Percentiles rank a stretch among this genome's conserved stretches.
These are phyloP conservation scores for Spialia ferax DNA, from an alignment of 2,888 invertebrate genomes.

Conservation along the genomic window DNA sequence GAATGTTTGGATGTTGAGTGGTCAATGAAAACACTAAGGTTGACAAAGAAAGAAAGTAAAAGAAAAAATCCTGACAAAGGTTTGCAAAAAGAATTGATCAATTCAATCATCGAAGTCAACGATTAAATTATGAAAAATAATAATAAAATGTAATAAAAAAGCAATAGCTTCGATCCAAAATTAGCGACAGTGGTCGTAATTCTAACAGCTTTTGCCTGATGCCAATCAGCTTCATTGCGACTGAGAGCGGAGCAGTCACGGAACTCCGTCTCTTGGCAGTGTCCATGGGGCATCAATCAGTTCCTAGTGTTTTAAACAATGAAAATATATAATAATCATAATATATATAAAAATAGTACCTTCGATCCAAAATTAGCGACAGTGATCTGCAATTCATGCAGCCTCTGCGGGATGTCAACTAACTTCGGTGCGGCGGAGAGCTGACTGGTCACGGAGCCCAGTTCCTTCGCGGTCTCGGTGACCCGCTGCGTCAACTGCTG, in stretches of 20 bases:
- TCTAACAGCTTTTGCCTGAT: slow-evolving; percentile 82
- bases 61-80: no score
- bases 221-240: slow-evolving; percentile 57
- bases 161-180: slow-evolving; percentile 87
- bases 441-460: slow-evolving; percentile 85
- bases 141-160: no score
- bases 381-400: slow-evolving; percentile 83
- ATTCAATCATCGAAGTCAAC: no score
- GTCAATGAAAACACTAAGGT: no score
- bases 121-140: no score
- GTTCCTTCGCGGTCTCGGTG: slow-evolving; percentile 75
- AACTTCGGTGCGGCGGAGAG: slow-evolving; percentile 87
- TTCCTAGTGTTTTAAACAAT: slow-evolving; percentile 67
- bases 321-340: not conserved
- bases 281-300: slow-evolving; percentile 71
- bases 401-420: slow-evolving; percentile 85
- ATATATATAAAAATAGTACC: no score
- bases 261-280: slow-evolving; percentile 65
- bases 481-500: slow-evolving; percentile 67
- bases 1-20: no score
- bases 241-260: no score
- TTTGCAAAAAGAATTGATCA: no score
- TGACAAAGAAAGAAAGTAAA: no score
- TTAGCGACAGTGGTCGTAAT: slow-evolving; percentile 81
- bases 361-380: slow-evolving; percentile 88